Evolutionary conservation across 2,113 vertebrate species (phyloP).

Genomic region (Gallinago paraguaiae): DNA sequence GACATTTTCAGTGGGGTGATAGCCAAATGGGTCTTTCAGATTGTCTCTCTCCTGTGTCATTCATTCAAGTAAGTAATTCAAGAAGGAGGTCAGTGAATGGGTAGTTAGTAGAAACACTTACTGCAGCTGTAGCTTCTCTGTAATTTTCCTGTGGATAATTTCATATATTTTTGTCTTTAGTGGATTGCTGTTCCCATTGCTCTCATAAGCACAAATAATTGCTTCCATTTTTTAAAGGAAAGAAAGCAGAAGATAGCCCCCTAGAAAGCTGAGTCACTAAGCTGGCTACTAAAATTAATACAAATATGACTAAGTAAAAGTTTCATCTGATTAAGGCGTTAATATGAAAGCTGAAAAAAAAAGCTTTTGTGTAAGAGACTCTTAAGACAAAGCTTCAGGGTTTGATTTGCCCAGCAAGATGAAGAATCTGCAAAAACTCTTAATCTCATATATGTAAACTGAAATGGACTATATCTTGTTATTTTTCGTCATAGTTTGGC

Average conservation of each 20-base stretch:
- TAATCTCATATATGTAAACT: constrained; percentile 51
- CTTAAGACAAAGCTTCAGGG: constrained; percentile 31
- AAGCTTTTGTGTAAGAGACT: constrained; percentile 42
- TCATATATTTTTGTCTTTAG: constrained; percentile 66
- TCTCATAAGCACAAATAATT: constrained; percentile 75
- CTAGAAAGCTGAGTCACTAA: constrained; percentile 67
- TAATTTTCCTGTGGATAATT: constrained; percentile 67
- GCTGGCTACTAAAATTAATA: constrained; percentile 69
- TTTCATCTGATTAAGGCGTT: constrained; percentile 62
- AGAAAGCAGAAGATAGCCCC: constrained; percentile 54
- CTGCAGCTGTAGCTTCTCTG: constrained; percentile 48
- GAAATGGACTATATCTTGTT: constrained; percentile 28
- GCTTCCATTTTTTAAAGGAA: constrained; percentile 71
- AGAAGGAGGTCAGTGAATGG: constrained; percentile 57
- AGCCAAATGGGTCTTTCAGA: background rate
- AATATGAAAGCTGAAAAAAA: constrained; percentile 46
- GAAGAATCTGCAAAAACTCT: constrained; percentile 20
- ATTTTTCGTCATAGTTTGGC: constrained; percentile 34
- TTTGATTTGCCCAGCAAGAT: constrained; percentile 41
- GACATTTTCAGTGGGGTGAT: background rate
- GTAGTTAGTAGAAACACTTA: constrained; percentile 32
- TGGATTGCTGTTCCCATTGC: constrained; percentile 47
- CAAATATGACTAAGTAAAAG: constrained; percentile 67
- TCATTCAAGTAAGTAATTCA: constrained; percentile 52
- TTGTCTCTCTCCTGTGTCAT: constrained; percentile 9